Base-by-base conservation (phyloP, 2,797 vertebrate species). In the Etheostoma nigrum region DNA sequence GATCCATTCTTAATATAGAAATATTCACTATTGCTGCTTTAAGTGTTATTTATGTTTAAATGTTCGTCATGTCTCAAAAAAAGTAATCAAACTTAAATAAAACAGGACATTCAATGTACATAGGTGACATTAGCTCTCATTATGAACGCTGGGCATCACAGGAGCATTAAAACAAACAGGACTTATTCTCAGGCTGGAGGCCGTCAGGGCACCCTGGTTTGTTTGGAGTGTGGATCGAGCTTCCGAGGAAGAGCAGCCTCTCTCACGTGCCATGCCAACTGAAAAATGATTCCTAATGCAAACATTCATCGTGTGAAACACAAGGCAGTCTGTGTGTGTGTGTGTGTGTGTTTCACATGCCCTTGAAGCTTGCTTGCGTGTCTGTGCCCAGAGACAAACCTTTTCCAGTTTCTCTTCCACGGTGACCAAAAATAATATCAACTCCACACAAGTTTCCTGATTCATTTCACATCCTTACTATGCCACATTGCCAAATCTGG, bases 391-490 rank as follows among this genome's bases (percentile, higher is more conserved):
- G 63, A 82, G 72, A 84, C 83, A 74, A 86, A 79, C 14, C 40
- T 79, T 89, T 92, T 75, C 68, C 72, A 83, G 19, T 84, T 75
- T 80, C 66, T 79, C 13, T 58, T 79, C 45, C 40, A 81, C 42
- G 19, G 40, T 36, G 42, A 89, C 89, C 89, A 91, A 94, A 94
- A 94, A 93, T 92, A 93, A 89, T 70, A 75, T 59, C 33, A 36
- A 45, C 25, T 64, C 42, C 70, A 65, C 52, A 21, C 47, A 87
- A 58, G 78, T 71, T 84, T 62, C 45, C 67, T 44, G 30, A 81
- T 53, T 86, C 82, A 89, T 91, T 88, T 84, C 88, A 94, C 86
- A 92, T 95, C 93, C 93, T 92, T 64, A 86, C 71, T 78, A 47
- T 65, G 69, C 81, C 75, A 74, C 5, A 67, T 69, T 94, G 94